Base-by-base conservation (phyloP, 2,888 invertebrate genomes). In the Glaucopsyche alexis region DNA sequence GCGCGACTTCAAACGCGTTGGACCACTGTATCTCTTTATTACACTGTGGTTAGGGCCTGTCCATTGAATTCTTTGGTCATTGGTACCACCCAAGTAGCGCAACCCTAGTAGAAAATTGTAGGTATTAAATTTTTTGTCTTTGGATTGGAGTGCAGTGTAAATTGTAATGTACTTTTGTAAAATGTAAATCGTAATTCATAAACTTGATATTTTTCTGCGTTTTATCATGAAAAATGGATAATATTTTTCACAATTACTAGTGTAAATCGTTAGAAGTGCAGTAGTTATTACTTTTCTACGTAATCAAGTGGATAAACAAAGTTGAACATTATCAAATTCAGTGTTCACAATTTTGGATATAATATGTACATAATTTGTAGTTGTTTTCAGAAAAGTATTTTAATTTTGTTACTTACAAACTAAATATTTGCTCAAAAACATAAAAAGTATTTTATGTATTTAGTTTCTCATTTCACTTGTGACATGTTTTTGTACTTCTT, bases 401-500 rank as follows among this genome's bases (percentile, higher is more conserved):
- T 13, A 16, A 45, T 49, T 47, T 69, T 29, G 69, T 47, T 47
- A 29, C 7, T 69, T 49, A 29, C 49, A 14, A 69, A 29, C 29
- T 13, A 29, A 69, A 45, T 67, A 16, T 13, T 19, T 67, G 47
- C 7, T 49, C 60, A 19, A 5, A 29, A 49, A 49, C 47, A 29
- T 29, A 47, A 45, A 11, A 9, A 13, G 3, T 19, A 67, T 16
- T 16, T 8, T 29, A 69, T 49, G 69, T 47, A 49, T 49, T 49
- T 14, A 16, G 8, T 49, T 49, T 14, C 13, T 19, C 69, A 19
- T 16, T 69, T 69, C 42, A 49, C 11, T 69, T 69, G 47, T 49
- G 69, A 69, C 47, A 49, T 29, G n/a, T 47, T 69, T 67, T 67
- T 47, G 8, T 69, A 69, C 69, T 47, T 69, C 69, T 69, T 69